Evolutionary conservation across 2,797 vertebrate species (phyloP), one percentile per base, ranked within the genome.

Genomic region (Crocodylus rhombifer): DNA sequence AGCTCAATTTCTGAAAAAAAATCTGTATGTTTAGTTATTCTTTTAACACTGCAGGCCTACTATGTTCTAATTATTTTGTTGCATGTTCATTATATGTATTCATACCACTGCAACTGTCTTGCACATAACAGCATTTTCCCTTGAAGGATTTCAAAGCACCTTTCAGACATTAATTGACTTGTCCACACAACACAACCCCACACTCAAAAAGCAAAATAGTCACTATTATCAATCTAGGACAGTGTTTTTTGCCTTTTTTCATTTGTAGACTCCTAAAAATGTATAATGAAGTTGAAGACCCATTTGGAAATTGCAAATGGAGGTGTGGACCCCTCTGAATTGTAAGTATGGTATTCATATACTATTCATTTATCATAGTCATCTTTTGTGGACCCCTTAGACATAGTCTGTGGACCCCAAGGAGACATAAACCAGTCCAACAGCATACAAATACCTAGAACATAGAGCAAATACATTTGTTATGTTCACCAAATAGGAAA

Each of bases 71-170:
- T 71, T 79, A 79, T 76, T 89, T 87, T 85, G 83, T 80, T 84
- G 36, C 64, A 64, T 93, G 82, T 57, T 87, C 60, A 28, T 67
- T 83, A 82, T 93, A 86, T 94, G 90, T 15, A 2, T 76, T 86
- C 84, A 75, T 18, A 74, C n/a, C 74, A 61, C 51, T 26, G 4
- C 4, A 14, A 60, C 14, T 0, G 2, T 20, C 61, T 51, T n/a
- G 12, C 25, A 7, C 36, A 23, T 17, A 56, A 14, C 0, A 0
- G 17, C 65, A 74, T 77, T 63, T n/a, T 2, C 69, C 51, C 42
- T 73, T 18, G 58, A 25, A 73, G 21, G 61, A 13, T 80, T 65
- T 42, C 36, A 25, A 57, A 56, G 25, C 79, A 33, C 55, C 25
- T 2, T 0, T 8, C 21, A 33, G 71, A 55, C 56, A 80, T 75